These are phyloP conservation scores for Drosophila auraria DNA, from an alignment of 1,140 invertebrate species.

Conservation along the genomic window DNA sequence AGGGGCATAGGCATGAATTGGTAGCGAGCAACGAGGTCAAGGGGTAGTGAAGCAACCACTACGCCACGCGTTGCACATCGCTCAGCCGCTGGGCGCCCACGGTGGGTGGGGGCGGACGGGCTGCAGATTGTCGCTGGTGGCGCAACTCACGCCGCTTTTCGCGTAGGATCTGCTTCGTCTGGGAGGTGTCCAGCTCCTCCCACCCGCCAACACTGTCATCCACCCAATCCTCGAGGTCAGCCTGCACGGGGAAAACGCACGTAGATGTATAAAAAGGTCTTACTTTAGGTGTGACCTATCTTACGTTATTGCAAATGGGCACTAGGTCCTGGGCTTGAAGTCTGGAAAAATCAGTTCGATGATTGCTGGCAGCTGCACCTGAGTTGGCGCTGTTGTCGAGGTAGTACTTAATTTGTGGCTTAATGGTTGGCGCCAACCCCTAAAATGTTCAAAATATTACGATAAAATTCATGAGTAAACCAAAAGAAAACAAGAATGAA, in stretches of 20 bases:
- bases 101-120: slow-evolving; percentile 35
- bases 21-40: background rate
- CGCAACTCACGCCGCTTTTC: slow-evolving; percentile 82
- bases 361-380: slow-evolving; percentile 13
- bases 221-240: slow-evolving; percentile 84
- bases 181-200: slow-evolving; percentile 84
- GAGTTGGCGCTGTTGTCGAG: slow-evolving; percentile 31
- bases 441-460: slow-evolving; percentile 23
- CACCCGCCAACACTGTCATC: slow-evolving; percentile 81
- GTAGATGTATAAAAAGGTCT: background rate
- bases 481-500: no score
- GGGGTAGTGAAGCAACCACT: slow-evolving; percentile 25
- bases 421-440: slow-evolving; percentile 82
- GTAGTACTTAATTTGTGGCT: slow-evolving; percentile 79
- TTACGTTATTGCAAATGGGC: slow-evolving; percentile 75
- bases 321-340: slow-evolving; percentile 77
- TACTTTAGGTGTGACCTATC: background rate
- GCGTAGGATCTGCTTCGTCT: slow-evolving; percentile 79
- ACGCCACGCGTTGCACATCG: slow-evolving; percentile 59
- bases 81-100: slow-evolving; percentile 73
- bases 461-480: background rate
- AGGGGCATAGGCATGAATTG: slow-evolving; percentile 5
- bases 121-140: slow-evolving; percentile 65
- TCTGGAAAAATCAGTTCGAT: slow-evolving; percentile 71
- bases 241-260: slow-evolving; percentile 34